Conservation (phyloP, 2,888 invertebrate species). For the Cephus rjabovi region DNA sequence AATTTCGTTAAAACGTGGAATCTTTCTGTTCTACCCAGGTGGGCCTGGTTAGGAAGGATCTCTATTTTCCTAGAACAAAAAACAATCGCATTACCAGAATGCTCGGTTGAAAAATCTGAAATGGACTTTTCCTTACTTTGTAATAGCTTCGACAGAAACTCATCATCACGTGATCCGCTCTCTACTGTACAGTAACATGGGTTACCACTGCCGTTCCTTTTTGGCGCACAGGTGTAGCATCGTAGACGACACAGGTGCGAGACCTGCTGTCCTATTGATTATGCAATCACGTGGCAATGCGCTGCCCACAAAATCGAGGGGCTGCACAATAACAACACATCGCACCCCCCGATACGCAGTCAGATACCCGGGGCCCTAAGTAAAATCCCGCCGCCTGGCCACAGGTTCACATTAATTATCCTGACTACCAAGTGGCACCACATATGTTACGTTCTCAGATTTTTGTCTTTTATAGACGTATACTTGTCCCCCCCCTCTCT, state of each 20-base stretch:
- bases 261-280: conserved; percentile 52
- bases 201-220: background rate
- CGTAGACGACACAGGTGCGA: conserved; percentile 52
- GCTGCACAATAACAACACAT: conserved; percentile 13
- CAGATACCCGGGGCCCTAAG: conserved; percentile 22
- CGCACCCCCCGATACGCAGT: conserved; percentile 9
- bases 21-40: background rate
- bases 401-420: conserved; percentile 54
- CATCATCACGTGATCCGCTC: background rate
- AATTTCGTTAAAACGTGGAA: background rate
- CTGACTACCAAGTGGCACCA: conserved; percentile 13
- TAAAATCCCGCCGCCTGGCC: conserved; percentile 32
- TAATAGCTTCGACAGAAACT: background rate
- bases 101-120: background rate
- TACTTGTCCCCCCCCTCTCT: background rate
- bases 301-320: conserved; percentile 8
- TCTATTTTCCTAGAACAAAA: background rate
- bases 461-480: conserved; percentile 16
- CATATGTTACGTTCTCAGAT: conserved; percentile 26
- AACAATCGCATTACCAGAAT: too few relatives aligned
- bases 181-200: background rate
- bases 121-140: background rate
- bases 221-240: conserved; percentile 20
- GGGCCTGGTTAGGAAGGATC: background rate
- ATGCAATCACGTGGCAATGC: conserved; percentile 52